Conservation (phyloP, 2,113 vertebrate genomes). For the Danionella cerebrum region DNA sequence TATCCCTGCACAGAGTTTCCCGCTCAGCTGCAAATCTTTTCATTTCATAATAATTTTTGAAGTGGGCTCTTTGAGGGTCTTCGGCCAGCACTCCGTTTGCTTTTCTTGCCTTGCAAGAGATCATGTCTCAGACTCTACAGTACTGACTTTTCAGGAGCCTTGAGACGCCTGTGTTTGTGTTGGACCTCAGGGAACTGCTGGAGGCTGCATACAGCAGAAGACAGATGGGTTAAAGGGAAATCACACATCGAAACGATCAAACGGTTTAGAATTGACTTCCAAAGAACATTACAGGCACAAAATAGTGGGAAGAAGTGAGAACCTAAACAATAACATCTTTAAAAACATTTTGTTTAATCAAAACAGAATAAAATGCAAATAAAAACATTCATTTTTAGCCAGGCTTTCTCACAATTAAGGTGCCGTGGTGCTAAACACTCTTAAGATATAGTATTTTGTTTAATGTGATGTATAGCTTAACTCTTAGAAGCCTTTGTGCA, state of each 20-base stretch:
- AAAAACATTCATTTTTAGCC: too few species aligned
- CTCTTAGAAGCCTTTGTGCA: too few species aligned
- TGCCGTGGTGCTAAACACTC: too few species aligned
- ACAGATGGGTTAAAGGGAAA: neutral
- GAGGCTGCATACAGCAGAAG: neutral
- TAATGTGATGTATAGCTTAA: too few species aligned
- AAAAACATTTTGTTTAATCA: neutral
- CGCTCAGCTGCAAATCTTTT: constrained; percentile 5
- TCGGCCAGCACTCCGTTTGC: neutral
- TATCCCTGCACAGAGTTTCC: constrained; percentile 7
- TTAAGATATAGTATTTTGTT: too few species aligned
- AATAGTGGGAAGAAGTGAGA: neutral
- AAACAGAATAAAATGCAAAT: neutral
- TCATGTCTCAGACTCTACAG: neutral
- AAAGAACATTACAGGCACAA: neutral
- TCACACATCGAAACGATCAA: neutral
- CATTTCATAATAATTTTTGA: constrained; percentile 15
- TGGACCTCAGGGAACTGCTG: neutral
- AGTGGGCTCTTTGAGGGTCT: constrained; percentile 9
- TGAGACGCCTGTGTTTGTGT: neutral
- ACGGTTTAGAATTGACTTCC: neutral
- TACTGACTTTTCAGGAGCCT: neutral
- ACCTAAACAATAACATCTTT: neutral
- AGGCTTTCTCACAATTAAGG: too few species aligned
- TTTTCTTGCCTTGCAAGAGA: neutral